phyloP scores from a whole-genome alignment of 2,797 vertebrate species.

The Microctenopoma lineatum region DNA sequence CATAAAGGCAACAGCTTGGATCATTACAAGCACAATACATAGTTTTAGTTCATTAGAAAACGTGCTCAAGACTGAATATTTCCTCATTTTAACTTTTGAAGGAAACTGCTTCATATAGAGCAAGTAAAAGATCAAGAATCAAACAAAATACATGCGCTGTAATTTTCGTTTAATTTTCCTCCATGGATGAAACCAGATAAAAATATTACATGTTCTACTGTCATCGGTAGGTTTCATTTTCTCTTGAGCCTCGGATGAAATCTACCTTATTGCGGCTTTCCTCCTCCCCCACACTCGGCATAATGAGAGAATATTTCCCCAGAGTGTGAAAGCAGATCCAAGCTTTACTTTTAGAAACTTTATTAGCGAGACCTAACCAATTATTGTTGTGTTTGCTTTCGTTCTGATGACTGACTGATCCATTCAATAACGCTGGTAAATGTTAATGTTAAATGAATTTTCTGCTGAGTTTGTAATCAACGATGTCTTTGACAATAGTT shows the following conservation, averaged over 20 bases:
- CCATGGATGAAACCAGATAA: conserved; percentile 69
- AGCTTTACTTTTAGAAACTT: conserved; percentile 80
- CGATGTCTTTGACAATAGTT: conserved; percentile 27
- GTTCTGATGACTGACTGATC: conserved; percentile 48
- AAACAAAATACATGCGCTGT: conserved; percentile 20
- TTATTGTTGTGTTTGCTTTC: conserved; percentile 73
- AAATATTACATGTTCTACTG: conserved; percentile 76
- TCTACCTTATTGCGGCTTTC: conserved; percentile 78
- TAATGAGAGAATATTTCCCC: conserved; percentile 87
- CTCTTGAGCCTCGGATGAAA: conserved; percentile 75
- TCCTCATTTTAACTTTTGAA: conserved; percentile 16
- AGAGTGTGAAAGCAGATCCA: conserved; percentile 71
- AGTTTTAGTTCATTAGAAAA: conserved; percentile 11
- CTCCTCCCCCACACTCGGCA: conserved; percentile 63
- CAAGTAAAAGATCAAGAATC: conserved; percentile 33
- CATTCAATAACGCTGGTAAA: conserved; percentile 61
- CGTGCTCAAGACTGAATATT: conserved; percentile 10
- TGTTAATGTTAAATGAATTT: conserved; percentile 64
- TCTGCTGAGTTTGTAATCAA: conserved; percentile 32
- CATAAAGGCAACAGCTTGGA: neutral
- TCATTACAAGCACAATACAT: conserved; percentile 30
- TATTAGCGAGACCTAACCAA: conserved; percentile 80
- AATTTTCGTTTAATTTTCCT: conserved; percentile 77
- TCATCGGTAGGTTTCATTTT: conserved; percentile 80
- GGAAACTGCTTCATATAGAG: conserved; percentile 51